These are phyloP conservation scores for Barypeithes pellucidus DNA, from an alignment of 2,888 invertebrate genomes.

Conservation along the genomic window DNA sequence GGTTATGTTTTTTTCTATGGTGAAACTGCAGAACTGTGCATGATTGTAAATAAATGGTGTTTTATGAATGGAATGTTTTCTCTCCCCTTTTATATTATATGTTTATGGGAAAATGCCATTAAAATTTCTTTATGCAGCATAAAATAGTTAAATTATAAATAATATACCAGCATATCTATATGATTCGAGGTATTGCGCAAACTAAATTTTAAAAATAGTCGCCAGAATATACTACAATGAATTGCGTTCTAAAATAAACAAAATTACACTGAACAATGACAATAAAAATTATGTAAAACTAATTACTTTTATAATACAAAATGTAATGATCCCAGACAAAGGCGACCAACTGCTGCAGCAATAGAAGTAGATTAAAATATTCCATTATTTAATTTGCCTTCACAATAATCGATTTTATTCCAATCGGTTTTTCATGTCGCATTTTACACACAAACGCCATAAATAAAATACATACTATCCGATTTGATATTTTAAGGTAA, in stretches of 20 bases:
- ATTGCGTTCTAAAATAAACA: constrained; percentile 19
- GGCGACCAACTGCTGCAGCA: constrained; percentile 2
- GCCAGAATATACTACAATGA: neutral
- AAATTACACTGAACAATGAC: constrained; percentile 16
- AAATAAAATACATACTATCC: constrained; percentile 21
- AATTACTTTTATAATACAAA: constrained; percentile 18
- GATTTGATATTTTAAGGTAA: constrained; percentile 4
- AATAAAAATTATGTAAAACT: constrained; percentile 25
- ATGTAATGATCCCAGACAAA: constrained; percentile 12
- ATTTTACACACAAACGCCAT: neutral
- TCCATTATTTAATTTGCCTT: constrained; percentile 26
- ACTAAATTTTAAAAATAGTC: neutral
- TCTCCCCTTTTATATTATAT: too few species aligned
- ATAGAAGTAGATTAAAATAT: neutral
- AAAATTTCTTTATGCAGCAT: too few species aligned
- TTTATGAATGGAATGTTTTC: too few species aligned
- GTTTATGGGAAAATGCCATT: too few species aligned
- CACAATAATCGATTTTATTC: constrained; percentile 17
- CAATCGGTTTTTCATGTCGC: constrained; percentile 11
- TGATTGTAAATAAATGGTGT: too few species aligned
- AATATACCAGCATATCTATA: too few species aligned
- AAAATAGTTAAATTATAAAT: too few species aligned
- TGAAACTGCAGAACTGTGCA: too few species aligned
- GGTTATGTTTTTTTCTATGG: too few species aligned
- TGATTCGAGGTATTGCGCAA: too few species aligned